Evolutionary conservation across 2,888 invertebrate species (phyloP).

Genomic region (Phortica okadai): DNA sequence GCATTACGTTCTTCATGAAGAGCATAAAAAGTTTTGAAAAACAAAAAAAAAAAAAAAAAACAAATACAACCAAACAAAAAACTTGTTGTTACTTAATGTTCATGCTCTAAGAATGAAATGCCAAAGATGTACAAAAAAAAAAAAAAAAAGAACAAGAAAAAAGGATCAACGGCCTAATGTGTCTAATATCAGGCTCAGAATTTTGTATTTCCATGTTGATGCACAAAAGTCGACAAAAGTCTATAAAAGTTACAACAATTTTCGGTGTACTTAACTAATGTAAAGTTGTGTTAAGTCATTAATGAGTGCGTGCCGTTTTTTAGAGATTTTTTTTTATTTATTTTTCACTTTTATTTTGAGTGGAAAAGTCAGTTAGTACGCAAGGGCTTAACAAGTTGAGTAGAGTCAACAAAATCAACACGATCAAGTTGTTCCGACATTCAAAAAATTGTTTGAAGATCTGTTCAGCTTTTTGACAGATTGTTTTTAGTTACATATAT

Average conservation of each 20-base stretch:
- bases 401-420: no score
- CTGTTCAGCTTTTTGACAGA: no score
- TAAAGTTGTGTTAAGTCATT: no score
- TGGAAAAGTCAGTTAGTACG: no score
- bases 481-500: no score
- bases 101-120: conserved; percentile 1
- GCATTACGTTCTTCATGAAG: background rate
- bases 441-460: no score
- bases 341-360: no score
- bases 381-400: no score
- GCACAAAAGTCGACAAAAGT: background rate
- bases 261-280: conserved; percentile 2
- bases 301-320: no score
- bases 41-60: background rate
- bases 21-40: background rate
- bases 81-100: conserved; percentile 8
- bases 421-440: no score
- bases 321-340: no score
- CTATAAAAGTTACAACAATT: conserved; percentile 4
- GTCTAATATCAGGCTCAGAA: background rate
- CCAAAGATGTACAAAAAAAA: background rate
- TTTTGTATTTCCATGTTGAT: background rate
- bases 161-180: conserved; percentile 8
- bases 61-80: background rate
- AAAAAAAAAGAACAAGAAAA: background rate